phyloP scores from a whole-genome alignment of 1,140 invertebrate genomes.

The Eriocheir sinensis region DNA sequence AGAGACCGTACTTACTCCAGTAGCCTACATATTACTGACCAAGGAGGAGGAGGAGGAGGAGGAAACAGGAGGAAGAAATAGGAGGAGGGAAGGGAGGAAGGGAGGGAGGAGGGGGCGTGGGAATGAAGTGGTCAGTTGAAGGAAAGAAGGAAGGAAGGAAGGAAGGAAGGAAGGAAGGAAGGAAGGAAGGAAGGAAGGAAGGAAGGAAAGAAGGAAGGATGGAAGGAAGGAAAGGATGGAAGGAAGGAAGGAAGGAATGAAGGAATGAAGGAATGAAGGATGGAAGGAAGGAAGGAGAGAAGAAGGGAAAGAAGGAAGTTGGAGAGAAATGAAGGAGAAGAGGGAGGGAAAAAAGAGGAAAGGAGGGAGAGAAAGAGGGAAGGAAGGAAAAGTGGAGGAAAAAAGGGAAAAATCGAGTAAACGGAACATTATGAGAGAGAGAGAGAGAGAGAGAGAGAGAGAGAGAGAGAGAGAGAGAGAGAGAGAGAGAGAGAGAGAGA shows the following conservation, averaged over 20 bases:
- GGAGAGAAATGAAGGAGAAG: background rate
- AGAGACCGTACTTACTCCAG: background rate
- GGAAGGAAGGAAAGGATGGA: background rate
- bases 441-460: constrained; percentile 32
- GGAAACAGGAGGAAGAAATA: background rate
- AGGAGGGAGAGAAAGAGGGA: background rate
- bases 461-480: constrained; percentile 31
- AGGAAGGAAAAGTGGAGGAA: background rate
- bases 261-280: background rate
- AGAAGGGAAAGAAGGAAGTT: too few species aligned
- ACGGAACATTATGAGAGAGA: background rate
- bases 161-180: background rate
- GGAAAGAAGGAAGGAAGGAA: background rate
- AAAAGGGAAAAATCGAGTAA: background rate
- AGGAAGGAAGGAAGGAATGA: too few species aligned
- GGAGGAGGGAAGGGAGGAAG: background rate
- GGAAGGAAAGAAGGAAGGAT: background rate
- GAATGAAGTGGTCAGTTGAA: background rate
- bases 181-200: background rate
- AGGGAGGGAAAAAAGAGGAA: background rate
- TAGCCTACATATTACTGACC: too few species aligned
- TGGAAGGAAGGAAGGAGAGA: too few species aligned
- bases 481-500: background rate
- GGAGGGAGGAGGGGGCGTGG: background rate
- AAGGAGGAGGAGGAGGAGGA: background rate